A percentile compares a stretch with the other conserved stretches of the same genome.
phyloP scores from a whole-genome alignment of 2,113 vertebrate genomes.

The Phylloscopus whistleri region DNA sequence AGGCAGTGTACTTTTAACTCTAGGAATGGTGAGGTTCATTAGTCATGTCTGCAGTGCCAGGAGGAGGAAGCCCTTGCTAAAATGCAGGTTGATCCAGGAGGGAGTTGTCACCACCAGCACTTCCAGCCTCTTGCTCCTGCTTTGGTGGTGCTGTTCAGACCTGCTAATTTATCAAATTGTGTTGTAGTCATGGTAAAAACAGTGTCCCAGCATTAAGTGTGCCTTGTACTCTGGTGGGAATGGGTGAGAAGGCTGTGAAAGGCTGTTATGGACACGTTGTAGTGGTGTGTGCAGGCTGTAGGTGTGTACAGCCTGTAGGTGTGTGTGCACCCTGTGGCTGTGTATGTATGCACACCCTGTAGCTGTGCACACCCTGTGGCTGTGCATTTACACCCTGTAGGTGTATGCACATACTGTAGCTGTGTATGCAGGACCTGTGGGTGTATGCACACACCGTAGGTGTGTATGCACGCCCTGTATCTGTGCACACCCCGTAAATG shows the following conservation, averaged over 20 bases:
- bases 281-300: rapidly evolving
- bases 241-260: rapidly evolving
- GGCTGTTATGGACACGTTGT: neutral
- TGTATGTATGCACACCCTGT: no score
- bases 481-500: no score
- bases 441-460: neutral
- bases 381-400: rapidly evolving
- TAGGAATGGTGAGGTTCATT: neutral
- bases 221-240: rapidly evolving
- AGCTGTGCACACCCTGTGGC: rapidly evolving
- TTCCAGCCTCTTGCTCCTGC: neutral
- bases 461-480: no score
- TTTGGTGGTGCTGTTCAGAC: neutral
- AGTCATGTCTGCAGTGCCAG: neutral
- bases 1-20: neutral
- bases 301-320: neutral
- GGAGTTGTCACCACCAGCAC: neutral
- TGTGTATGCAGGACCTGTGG: neutral
- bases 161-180: neutral
- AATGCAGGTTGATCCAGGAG: neutral
- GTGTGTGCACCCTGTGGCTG: neutral
- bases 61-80: neutral
- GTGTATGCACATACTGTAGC: no score
- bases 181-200: rapidly evolving
- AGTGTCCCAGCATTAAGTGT: neutral